phyloP scores from a whole-genome alignment of 2,797 vertebrate genomes.

The Mormyrops attenuatus region DNA sequence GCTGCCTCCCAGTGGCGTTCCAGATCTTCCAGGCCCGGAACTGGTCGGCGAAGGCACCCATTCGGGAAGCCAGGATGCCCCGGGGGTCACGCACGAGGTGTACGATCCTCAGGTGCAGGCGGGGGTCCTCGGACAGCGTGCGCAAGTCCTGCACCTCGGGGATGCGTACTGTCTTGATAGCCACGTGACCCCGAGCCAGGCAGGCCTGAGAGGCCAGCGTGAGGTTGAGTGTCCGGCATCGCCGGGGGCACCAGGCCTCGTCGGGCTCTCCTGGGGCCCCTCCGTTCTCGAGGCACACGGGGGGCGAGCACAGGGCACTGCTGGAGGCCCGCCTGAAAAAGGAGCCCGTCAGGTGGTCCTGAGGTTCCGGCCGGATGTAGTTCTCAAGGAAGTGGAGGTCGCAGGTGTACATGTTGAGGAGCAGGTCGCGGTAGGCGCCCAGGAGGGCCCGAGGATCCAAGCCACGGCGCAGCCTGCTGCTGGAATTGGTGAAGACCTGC shows the following conservation, averaged over 20 bases:
- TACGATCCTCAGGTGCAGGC: conserved; percentile 67
- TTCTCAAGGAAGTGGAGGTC: conserved; percentile 66
- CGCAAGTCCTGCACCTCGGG: conserved; percentile 59
- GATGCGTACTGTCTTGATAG: conserved; percentile 68
- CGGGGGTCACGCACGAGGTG: conserved; percentile 74
- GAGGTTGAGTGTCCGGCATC: conserved; percentile 63
- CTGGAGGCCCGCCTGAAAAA: conserved; percentile 65
- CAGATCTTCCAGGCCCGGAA: conserved; percentile 72
- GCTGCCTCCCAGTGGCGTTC: conserved; percentile 66
- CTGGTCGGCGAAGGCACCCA: conserved; percentile 62
- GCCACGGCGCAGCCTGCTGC: conserved; percentile 51
- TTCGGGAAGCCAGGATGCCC: conserved; percentile 67
- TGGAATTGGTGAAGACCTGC: conserved; percentile 64
- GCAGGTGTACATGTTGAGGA: conserved; percentile 69
- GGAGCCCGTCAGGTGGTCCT: conserved; percentile 58
- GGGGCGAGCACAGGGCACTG: conserved; percentile 67
- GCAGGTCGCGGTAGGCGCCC: conserved; percentile 66
- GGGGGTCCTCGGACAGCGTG: conserved; percentile 66
- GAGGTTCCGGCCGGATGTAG: conserved; percentile 65
- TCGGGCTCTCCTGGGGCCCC: conserved; percentile 41
- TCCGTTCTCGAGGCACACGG: conserved; percentile 52
- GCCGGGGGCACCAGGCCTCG: conserved; percentile 65
- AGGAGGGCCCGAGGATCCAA: conserved; percentile 61
- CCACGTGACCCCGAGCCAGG: conserved; percentile 52
- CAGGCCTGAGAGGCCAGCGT: conserved; percentile 58